A percentile compares a stretch with the other conserved stretches of the same genome.
phyloP scores from a whole-genome alignment of 2,888 invertebrate genomes.

The Leptodirus hochenwartii region DNA sequence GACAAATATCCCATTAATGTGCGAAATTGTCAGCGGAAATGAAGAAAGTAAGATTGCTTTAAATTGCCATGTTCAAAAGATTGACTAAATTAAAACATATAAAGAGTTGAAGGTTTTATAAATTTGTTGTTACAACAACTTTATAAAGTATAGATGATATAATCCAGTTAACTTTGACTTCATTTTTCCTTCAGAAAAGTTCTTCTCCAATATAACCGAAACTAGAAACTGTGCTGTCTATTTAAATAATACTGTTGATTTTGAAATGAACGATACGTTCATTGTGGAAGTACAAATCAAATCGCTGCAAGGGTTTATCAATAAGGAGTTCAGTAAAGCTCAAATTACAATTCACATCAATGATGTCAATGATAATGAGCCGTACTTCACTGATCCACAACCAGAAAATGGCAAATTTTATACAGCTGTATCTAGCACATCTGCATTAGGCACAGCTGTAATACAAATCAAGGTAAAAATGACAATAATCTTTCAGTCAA shows the following conservation, averaged over 20 bases:
- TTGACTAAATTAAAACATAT: slow-evolving; percentile 8
- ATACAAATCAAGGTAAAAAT: slow-evolving; percentile 51
- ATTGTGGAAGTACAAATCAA: slow-evolving; percentile 57
- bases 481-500: background rate
- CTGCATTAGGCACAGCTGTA: slow-evolving; percentile 57
- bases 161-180: too few species aligned
- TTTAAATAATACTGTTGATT: slow-evolving; percentile 58
- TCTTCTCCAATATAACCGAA: slow-evolving; percentile 53
- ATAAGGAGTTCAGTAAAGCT: slow-evolving; percentile 55
- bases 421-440: slow-evolving; percentile 56
- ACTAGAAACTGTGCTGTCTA: slow-evolving; percentile 71
- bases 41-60: slow-evolving; percentile 36
- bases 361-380: slow-evolving; percentile 82
- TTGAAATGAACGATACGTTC: slow-evolving; percentile 56
- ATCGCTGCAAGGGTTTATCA: slow-evolving; percentile 64
- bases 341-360: slow-evolving; percentile 63
- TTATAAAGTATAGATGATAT: too few species aligned
- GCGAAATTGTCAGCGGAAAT: slow-evolving; percentile 61
- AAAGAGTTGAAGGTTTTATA: too few species aligned
- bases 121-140: too few species aligned
- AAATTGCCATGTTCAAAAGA: background rate
- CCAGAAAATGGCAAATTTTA: slow-evolving; percentile 63
- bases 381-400: slow-evolving; percentile 68
- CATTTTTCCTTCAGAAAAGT: slow-evolving; percentile 41
- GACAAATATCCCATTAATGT: slow-evolving; percentile 53